A percentile compares a stretch with the other conserved stretches of the same genome.
Conservation (phyloP, 2,113 vertebrate species). For the Rhinichthys klamathensis region DNA sequence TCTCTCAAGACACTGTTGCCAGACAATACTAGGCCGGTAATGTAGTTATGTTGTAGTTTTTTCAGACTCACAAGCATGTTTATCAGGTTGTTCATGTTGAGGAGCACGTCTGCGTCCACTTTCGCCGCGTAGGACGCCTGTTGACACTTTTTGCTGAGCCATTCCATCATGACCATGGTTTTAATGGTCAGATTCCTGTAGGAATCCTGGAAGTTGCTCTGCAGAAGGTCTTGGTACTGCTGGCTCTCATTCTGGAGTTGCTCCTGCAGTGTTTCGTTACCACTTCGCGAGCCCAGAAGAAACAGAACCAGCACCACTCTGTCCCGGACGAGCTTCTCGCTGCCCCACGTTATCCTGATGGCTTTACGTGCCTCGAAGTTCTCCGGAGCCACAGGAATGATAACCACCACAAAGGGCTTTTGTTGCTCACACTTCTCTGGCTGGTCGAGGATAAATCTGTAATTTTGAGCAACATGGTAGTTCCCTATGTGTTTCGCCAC, state of each 20-base stretch:
- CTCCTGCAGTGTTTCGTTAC: neutral
- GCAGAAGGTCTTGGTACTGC: slow-evolving; percentile 72
- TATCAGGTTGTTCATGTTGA: slow-evolving; percentile 85
- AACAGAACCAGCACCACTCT: slow-evolving; percentile 64
- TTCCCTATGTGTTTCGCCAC: slow-evolving; percentile 20
- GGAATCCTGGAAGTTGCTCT: slow-evolving; percentile 73
- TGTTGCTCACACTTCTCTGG: slow-evolving; percentile 54
- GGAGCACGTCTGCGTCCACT: slow-evolving; percentile 88
- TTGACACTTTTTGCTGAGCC: slow-evolving; percentile 72
- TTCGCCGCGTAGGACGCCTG: slow-evolving; percentile 80
- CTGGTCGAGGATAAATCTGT: slow-evolving; percentile 72
- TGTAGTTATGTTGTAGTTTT: slow-evolving; percentile 80
- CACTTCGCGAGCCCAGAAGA: slow-evolving; percentile 34
- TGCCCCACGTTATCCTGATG: slow-evolving; percentile 74
- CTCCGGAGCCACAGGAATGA: slow-evolving; percentile 61
- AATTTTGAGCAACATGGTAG: slow-evolving; percentile 59
- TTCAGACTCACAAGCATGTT: slow-evolving; percentile 81
- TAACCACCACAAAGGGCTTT: slow-evolving; percentile 74
- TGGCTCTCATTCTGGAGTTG: slow-evolving; percentile 66
- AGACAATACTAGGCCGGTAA: slow-evolving; percentile 89
- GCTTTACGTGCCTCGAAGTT: slow-evolving; percentile 1
- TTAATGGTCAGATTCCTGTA: slow-evolving; percentile 80
- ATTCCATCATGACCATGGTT: slow-evolving; percentile 80
- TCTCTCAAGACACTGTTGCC: slow-evolving; percentile 86
- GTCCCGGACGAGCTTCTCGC: slow-evolving; percentile 65